Conservation (phyloP, 2,888 invertebrate species). For the Bombyx huttoni region DNA sequence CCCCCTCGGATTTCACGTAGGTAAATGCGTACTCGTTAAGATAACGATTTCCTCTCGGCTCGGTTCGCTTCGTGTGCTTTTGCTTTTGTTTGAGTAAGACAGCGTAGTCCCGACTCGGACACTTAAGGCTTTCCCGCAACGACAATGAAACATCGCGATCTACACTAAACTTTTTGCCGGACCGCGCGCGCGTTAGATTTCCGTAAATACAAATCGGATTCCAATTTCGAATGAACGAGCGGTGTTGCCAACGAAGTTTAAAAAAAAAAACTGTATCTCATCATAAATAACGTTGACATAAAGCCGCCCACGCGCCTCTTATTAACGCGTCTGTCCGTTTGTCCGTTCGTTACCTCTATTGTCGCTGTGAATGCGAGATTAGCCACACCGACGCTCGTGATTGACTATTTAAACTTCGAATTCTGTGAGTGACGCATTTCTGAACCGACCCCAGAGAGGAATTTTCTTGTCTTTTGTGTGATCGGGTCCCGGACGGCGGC, state of each 20-base stretch:
- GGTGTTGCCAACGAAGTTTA: constrained; percentile 30
- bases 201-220: constrained; percentile 13
- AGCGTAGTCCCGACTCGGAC: constrained; percentile 33
- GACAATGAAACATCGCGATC: constrained; percentile 29
- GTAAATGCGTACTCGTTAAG: constrained; percentile 60
- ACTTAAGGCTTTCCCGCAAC: constrained; percentile 42
- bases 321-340: constrained; percentile 65
- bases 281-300: constrained; percentile 70
- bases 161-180: background rate
- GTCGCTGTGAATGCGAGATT: constrained; percentile 64
- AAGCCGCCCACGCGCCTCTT: constrained; percentile 67
- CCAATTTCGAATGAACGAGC: constrained; percentile 5
- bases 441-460: constrained; percentile 20
- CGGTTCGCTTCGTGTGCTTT: constrained; percentile 40
- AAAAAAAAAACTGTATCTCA: constrained; percentile 40
- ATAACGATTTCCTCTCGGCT: constrained; percentile 64
- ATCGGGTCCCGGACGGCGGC: constrained; percentile 9
- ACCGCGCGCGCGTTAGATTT: constrained; percentile 2
- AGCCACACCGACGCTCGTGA: constrained; percentile 64
- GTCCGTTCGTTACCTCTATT: constrained; percentile 70
- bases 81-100: constrained; percentile 51
- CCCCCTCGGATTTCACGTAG: constrained; percentile 56
- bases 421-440: constrained; percentile 50
- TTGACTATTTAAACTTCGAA: constrained; percentile 66
- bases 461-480: constrained; percentile 21